These are phyloP conservation scores for Drosophila auraria DNA, from an alignment of 1,140 invertebrate species.

Conservation along the genomic window DNA sequence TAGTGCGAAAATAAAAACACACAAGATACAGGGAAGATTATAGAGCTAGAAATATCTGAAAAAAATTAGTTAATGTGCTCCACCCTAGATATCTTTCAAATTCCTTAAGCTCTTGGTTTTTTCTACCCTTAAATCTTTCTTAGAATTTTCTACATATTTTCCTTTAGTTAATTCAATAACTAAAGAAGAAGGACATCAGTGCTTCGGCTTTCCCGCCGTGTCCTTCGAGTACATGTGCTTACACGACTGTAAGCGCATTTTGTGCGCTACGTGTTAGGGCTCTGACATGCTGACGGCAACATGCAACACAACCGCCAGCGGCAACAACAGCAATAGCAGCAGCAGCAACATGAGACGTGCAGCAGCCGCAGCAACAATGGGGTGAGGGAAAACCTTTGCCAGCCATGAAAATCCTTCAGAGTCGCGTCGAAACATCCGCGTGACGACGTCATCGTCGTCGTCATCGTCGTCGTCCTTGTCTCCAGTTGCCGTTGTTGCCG, in stretches of 20 bases:
- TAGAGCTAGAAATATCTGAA: too few species aligned
- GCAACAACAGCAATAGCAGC: conserved; percentile 4
- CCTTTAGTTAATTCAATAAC: too few species aligned
- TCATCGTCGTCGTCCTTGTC: conserved; percentile 29
- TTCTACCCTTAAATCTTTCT: background rate
- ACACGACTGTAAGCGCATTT: conserved; percentile 46
- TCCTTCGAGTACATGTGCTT: conserved; percentile 29
- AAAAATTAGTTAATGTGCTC: too few species aligned
- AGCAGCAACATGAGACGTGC: conserved; percentile 1
- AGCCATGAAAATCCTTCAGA: conserved; percentile 77
- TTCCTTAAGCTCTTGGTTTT: too few species aligned
- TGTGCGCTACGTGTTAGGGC: conserved; percentile 38
- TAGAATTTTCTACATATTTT: background rate
- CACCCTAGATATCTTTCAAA: too few species aligned
- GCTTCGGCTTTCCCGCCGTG: background rate
- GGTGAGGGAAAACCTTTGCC: conserved; percentile 12
- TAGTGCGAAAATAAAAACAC: too few species aligned
- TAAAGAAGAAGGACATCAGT: background rate
- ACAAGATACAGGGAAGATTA: too few species aligned
- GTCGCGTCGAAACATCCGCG: conserved; percentile 56
- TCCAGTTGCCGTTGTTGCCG: conserved; percentile 29
- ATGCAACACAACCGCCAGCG: conserved; percentile 51
- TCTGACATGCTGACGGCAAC: conserved; percentile 78
- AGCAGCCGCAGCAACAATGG: conserved; percentile 27
- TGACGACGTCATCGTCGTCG: conserved; percentile 39